Conservation (phyloP, 64 coral and sea anemone genomes). For the Orbicella faveolata region DNA sequence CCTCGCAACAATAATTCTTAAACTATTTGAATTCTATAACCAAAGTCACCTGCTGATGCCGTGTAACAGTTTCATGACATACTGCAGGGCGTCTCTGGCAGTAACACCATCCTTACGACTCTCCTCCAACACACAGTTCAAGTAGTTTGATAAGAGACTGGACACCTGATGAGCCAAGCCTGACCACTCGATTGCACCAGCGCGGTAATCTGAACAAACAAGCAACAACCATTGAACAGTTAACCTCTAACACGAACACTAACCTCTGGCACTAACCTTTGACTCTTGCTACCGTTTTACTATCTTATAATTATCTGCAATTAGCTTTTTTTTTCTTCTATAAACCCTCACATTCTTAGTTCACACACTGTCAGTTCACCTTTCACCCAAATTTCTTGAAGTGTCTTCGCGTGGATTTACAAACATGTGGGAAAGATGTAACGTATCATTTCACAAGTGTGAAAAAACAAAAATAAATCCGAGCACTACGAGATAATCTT, state of each 20-base stretch:
- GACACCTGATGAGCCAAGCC: constrained; percentile 92
- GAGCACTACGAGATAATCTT: no score
- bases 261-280: no score
- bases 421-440: no score
- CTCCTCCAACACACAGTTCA: constrained; percentile 73
- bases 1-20: no score
- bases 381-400: no score
- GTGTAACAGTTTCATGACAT: constrained; percentile 83
- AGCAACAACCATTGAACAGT: constrained; percentile 42
- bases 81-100: constrained; percentile 65
- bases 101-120: constrained; percentile 35
- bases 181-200: constrained; percentile 94
- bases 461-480: no score
- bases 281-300: no score
- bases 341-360: no score
- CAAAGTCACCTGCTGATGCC: constrained; percentile 69
- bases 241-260: constrained; percentile 22
- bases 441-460: no score
- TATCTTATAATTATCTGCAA: no score
- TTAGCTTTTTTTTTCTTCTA: not conserved
- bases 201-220: constrained; percentile 58
- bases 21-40: not conserved
- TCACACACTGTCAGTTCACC: no score
- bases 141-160: constrained; percentile 86
- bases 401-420: no score